Evolutionary conservation across 2,888 invertebrate species (phyloP).

Genomic region (Cybosia mesomella): DNA sequence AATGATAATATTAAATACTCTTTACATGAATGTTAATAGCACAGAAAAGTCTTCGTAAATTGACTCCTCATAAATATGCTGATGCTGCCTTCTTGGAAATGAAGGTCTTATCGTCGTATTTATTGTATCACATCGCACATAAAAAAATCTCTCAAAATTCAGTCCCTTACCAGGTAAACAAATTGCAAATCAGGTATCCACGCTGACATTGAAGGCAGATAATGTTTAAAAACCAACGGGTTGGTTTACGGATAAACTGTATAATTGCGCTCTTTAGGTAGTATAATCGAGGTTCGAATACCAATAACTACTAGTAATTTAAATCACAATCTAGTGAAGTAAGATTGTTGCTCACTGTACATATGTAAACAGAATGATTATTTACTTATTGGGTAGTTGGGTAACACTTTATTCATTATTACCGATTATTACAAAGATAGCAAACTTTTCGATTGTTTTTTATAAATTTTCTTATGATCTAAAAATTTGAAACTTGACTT

Average conservation of each 20-base stretch:
- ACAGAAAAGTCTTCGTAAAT: not conserved
- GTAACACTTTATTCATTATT: not conserved
- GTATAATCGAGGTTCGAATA: slow-evolving; percentile 5
- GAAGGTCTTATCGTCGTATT: not conserved
- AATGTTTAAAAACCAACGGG: slow-evolving; percentile 13
- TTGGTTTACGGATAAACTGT: slow-evolving; percentile 3
- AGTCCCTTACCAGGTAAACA: slow-evolving; percentile 2
- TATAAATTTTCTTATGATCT: not conserved
- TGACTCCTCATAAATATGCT: not conserved
- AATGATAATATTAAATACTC: too few species aligned
- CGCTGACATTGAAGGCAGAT: not conserved
- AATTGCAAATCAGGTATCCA: not conserved
- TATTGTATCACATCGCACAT: too few species aligned
- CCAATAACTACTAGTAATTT: slow-evolving; percentile 9
- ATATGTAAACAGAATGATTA: not conserved
- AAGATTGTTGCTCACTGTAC: not conserved
- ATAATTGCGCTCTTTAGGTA: not conserved
- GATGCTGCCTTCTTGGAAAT: not conserved
- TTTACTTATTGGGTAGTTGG: not conserved
- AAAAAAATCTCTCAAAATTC: not conserved
- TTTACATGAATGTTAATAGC: not conserved
- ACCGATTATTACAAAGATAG: not conserved
- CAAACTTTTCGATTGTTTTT: not conserved
- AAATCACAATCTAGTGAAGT: slow-evolving; percentile 6
- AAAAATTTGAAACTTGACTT: not conserved